phyloP scores from a whole-genome alignment of 2,797 vertebrate genomes.

The Dendrocincla tyrannina region DNA sequence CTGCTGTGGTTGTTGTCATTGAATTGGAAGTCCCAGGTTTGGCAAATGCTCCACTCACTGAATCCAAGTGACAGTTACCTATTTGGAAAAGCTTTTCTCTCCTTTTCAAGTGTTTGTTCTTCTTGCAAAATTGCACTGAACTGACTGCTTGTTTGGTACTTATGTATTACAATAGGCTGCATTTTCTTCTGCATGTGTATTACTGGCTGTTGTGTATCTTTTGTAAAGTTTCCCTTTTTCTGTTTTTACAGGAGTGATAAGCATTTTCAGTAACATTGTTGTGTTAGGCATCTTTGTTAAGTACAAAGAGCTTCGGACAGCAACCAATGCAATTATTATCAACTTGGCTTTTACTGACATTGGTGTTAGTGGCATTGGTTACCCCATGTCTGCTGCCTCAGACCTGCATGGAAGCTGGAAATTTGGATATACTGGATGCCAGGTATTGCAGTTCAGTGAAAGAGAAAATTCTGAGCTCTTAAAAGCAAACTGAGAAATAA shows the following conservation, averaged over 20 bases:
- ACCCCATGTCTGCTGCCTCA: conserved; percentile 97
- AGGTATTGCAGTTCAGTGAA: conserved; percentile 78
- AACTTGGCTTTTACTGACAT: conserved; percentile 96
- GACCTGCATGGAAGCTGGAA: conserved; percentile 96
- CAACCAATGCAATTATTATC: conserved; percentile 95
- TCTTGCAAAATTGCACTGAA: not conserved
- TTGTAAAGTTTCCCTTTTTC: not conserved
- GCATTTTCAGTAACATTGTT: conserved; percentile 90
- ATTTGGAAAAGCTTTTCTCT: not conserved
- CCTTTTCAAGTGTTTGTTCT: not conserved
- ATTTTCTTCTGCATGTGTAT: not conserved
- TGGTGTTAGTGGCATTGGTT: conserved; percentile 94
- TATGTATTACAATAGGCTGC: not conserved
- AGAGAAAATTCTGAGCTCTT: not conserved
- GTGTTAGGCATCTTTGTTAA: conserved; percentile 94
- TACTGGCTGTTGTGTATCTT: not conserved
- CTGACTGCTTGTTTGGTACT: not conserved
- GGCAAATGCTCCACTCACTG: not conserved
- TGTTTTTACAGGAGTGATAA: conserved; percentile 85
- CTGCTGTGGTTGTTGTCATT: not conserved
- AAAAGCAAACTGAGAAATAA: not conserved
- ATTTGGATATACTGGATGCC: conserved; percentile 92
- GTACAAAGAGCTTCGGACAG: conserved; percentile 91
- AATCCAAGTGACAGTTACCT: not conserved
- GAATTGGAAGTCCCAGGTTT: accelerated